Evolutionary conservation across 2,888 invertebrate genomes (phyloP).

Genomic region (Meteorus cinctellus): DNA sequence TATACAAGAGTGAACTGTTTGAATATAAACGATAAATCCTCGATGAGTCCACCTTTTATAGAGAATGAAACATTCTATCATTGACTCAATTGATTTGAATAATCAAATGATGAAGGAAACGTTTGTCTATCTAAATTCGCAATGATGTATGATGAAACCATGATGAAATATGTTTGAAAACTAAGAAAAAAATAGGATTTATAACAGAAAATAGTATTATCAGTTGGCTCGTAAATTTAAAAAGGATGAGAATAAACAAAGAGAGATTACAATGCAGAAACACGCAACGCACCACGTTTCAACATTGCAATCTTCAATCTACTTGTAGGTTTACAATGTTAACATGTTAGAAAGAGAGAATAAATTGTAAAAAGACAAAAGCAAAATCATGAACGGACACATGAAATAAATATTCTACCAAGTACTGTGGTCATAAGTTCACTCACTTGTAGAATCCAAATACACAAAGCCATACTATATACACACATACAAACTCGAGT

Average conservation of each 20-base stretch:
- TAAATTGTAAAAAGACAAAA: constrained; percentile 28
- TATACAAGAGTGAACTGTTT: no score
- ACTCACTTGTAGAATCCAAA: background rate
- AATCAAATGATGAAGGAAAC: background rate
- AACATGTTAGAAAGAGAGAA: background rate
- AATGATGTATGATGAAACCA: background rate
- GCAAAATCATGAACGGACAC: background rate
- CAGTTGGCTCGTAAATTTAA: constrained; percentile 22
- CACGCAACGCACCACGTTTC: constrained; percentile 24
- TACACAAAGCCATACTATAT: background rate
- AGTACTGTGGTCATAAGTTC: background rate
- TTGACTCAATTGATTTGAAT: no score
- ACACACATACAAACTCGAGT: background rate
- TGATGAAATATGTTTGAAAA: no score
- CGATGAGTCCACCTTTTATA: no score
- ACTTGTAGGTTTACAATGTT: background rate
- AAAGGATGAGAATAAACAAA: constrained; percentile 26
- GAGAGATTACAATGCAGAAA: constrained; percentile 28
- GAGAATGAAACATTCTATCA: no score
- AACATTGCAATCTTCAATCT: background rate
- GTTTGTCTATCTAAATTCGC: background rate
- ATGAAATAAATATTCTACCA: background rate
- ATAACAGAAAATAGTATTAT: constrained; percentile 16
- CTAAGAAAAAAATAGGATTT: background rate
- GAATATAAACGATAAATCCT: no score